Base-by-base conservation (phyloP, 2,113 vertebrate species). In the Electrona antarctica region DNA sequence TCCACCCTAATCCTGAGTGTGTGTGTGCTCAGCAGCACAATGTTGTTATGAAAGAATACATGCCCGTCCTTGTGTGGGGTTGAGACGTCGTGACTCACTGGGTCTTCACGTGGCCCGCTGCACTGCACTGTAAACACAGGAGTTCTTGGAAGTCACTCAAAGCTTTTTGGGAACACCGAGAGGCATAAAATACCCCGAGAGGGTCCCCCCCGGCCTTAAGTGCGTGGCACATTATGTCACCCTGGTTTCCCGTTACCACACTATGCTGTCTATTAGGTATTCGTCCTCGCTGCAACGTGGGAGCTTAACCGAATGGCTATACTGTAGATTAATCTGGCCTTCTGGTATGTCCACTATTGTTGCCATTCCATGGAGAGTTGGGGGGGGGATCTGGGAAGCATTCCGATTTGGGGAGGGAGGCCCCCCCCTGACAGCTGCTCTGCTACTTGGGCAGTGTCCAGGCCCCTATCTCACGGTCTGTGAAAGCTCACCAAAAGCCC, bases 371-470 rank as follows among this genome's bases (percentile, higher is more conserved):
- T 69, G 74, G 76, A 84, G 79, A 86, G 66, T 68, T 72, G 64
- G 59, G 76, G 33, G 33, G 59, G 76, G 71, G 84, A 85, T 79
- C 78, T 84, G 84, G 85, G 79, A 88, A 88, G 81, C 63, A 80
- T 87, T 81, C 55, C 49, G 71, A 81, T 71, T 80, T 88, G 83
- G 82, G 80, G 86, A 60, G 73, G 81, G 83, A 41, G 33, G 33
- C 33, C 1, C 33, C 82, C 84, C 56, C 70, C 84, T 81, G 79
- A 87, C 91, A 92, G 91, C 90, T 93, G 92, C 86, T 89, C 58
- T 63, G 75, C 80, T 61, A 78, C 71, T 81, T 86, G 82, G 80
- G 77, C 28, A 70, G 55, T 82, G 56, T 85, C 79, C 83, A 90
- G 76, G 56, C 59, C 52, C 48, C 64, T 85, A 77, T 89, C 81